Percentiles rank a stretch among this genome's conserved stretches.
Conservation (phyloP, 2,113 vertebrate genomes). For the Motacilla alba region DNA sequence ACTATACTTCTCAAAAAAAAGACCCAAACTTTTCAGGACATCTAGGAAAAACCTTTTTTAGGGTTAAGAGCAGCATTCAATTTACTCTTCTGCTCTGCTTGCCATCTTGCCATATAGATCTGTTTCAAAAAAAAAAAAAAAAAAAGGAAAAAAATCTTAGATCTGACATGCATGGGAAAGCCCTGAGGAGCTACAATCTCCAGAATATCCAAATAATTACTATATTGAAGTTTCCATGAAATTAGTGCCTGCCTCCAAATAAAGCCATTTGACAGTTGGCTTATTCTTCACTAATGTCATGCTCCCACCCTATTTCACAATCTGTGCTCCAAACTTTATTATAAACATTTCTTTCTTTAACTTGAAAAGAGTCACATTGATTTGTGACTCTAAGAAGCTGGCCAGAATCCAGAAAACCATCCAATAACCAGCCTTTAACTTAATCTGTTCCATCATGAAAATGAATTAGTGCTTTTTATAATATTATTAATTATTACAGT, state of each 20-base stretch:
- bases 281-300: not conserved
- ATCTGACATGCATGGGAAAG: not conserved
- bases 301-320: not conserved
- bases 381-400: not conserved
- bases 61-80: not conserved
- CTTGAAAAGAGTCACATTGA: not conserved
- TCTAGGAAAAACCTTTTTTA: not conserved
- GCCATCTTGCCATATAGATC: not conserved
- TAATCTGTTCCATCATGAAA: not conserved
- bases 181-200: not conserved
- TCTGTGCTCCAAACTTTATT: not conserved
- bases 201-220: not conserved
- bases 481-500: not conserved
- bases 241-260: not conserved
- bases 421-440: not conserved
- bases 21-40: not conserved
- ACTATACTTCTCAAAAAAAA: not conserved
- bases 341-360: not conserved
- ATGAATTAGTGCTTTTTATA: not conserved
- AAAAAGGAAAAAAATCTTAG: not conserved
- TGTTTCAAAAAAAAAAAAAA: not conserved
- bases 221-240: not conserved
- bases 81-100: not conserved
- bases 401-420: not conserved
- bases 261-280: not conserved